phyloP scores from a whole-genome alignment of 2,888 invertebrate species.

The Seira sanloemensis region DNA sequence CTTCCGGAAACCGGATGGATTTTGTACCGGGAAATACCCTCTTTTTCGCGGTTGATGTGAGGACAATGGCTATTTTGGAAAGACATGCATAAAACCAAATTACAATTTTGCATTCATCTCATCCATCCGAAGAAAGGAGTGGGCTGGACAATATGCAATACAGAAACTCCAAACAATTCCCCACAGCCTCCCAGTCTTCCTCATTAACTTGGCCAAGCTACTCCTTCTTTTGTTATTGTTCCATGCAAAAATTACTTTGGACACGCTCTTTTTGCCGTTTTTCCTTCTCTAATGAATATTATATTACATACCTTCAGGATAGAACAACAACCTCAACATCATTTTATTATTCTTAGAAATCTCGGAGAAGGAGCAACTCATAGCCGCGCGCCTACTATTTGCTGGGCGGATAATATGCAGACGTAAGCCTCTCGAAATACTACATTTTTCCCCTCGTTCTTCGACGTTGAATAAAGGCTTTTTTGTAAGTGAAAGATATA shows the following conservation, averaged over 20 bases:
- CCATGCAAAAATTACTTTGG: not conserved
- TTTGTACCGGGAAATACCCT: not conserved
- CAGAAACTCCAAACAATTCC: not conserved
- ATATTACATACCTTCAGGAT: not conserved
- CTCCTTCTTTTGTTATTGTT: not conserved
- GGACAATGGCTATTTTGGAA: constrained; percentile 1
- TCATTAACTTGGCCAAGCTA: not conserved
- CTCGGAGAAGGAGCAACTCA: not conserved
- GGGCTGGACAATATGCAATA: not conserved
- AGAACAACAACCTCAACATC: not conserved
- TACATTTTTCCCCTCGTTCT: too few species aligned
- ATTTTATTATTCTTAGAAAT: too few species aligned
- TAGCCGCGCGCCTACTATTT: too few species aligned
- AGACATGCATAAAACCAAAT: not conserved
- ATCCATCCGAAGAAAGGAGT: not conserved
- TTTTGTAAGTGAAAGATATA: too few species aligned
- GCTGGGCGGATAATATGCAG: too few species aligned
- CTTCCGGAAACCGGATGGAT: constrained; percentile 42
- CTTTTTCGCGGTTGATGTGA: not conserved
- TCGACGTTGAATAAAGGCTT: too few species aligned
- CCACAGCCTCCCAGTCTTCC: not conserved
- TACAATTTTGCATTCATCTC: not conserved
- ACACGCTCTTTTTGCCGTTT: not conserved
- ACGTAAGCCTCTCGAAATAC: too few species aligned
- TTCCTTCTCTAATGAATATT: not conserved